Percentiles rank a stretch among this genome's conserved stretches.
Conservation (phyloP, 2,797 vertebrate genomes). For the Thalassophryne amazonica region DNA sequence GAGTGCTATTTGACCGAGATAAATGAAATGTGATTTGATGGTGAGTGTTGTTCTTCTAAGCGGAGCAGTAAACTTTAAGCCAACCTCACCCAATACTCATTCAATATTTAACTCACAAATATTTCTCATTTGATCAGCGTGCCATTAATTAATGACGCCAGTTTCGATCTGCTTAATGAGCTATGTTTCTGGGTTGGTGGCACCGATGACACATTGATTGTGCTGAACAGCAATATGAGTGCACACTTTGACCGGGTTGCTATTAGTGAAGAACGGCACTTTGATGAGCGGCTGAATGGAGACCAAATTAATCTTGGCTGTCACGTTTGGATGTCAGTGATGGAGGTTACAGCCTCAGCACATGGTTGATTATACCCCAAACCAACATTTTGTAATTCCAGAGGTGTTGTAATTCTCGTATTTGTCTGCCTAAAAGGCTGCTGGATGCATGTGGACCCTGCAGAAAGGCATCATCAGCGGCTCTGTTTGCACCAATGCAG, state of each 20-base stretch:
- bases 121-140: slow-evolving; percentile 6
- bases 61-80: background rate
- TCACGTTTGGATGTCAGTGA: slow-evolving; percentile 33
- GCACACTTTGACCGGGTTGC: slow-evolving; percentile 44
- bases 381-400: slow-evolving; percentile 31
- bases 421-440: slow-evolving; percentile 19
- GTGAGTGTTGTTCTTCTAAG: slow-evolving; percentile 8
- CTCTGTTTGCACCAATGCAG: no score
- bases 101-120: background rate
- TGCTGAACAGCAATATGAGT: slow-evolving; percentile 30
- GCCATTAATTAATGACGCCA: slow-evolving; percentile 8
- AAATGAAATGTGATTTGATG: slow-evolving; percentile 11
- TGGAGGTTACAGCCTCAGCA: slow-evolving; percentile 33
- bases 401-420: slow-evolving; percentile 25
- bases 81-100: background rate
- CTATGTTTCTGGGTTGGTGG: slow-evolving; percentile 4
- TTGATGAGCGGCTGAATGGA: slow-evolving; percentile 15
- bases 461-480: no score
- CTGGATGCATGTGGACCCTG: background rate
- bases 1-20: background rate
- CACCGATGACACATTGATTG: slow-evolving; percentile 35
- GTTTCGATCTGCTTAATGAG: slow-evolving; percentile 7
- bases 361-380: slow-evolving; percentile 51
- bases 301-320: slow-evolving; percentile 42
- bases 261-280: slow-evolving; percentile 46